Conservation (phyloP, 2,113 vertebrate species). For the Macaca mulatta region DNA sequence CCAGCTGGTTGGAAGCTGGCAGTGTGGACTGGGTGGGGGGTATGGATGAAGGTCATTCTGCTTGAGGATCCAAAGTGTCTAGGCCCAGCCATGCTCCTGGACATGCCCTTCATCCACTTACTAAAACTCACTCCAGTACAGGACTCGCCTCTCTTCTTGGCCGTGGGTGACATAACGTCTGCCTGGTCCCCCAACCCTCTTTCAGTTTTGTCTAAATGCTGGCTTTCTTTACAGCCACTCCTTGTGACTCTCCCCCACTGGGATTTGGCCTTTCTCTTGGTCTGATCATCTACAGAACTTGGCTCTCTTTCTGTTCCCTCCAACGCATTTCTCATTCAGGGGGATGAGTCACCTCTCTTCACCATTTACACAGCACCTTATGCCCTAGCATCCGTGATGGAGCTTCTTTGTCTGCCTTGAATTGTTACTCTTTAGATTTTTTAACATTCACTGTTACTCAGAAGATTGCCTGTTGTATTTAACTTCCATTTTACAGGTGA, state of each 20-base stretch:
- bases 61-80: neutral
- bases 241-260: slow-evolving; percentile 54
- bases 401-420: neutral
- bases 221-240: slow-evolving; percentile 47
- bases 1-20: neutral
- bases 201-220: slow-evolving; percentile 49
- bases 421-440: neutral
- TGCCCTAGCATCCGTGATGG: neutral
- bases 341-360: slow-evolving; percentile 58
- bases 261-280: slow-evolving; percentile 59
- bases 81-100: neutral
- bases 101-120: neutral
- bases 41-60: neutral
- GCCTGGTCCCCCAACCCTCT: slow-evolving; percentile 58
- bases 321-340: slow-evolving; percentile 44
- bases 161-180: slow-evolving; percentile 68
- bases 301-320: slow-evolving; percentile 49
- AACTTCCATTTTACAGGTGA: neutral
- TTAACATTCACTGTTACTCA: neutral
- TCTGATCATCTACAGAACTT: slow-evolving; percentile 39
- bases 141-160: slow-evolving; percentile 23
- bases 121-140: neutral
- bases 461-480: neutral
- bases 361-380: slow-evolving; percentile 35
- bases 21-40: slow-evolving; percentile 17